phyloP scores from a whole-genome alignment of 1,140 invertebrate species.

The Melipona quadrifasciata region DNA sequence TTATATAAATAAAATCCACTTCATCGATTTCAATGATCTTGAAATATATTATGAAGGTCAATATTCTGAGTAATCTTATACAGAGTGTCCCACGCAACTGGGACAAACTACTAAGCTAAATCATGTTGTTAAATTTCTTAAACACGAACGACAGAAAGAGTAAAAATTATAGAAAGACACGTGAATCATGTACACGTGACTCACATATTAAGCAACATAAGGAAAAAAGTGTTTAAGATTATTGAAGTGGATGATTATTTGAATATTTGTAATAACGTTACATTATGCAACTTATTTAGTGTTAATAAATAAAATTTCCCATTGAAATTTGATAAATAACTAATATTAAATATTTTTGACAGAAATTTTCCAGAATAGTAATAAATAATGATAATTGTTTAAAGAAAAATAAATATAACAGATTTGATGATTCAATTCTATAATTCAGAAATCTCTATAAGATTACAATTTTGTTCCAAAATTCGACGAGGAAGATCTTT shows the following conservation, averaged over 20 bases:
- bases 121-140: background rate
- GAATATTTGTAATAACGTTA: too few species aligned
- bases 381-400: too few species aligned
- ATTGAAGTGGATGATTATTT: too few species aligned
- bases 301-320: too few species aligned
- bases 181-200: background rate
- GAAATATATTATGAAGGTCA: slow-evolving; percentile 1
- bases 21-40: background rate
- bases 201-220: background rate
- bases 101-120: background rate
- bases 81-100: background rate
- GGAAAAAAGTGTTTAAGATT: background rate
- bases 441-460: too few species aligned
- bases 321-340: too few species aligned
- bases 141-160: background rate
- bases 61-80: background rate
- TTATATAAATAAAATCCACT: background rate
- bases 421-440: too few species aligned
- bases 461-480: too few species aligned
- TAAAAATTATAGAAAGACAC: background rate
- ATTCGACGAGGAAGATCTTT: too few species aligned
- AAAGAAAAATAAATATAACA: too few species aligned
- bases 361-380: background rate
- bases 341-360: background rate
- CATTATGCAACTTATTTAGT: too few species aligned